Evolutionary conservation across 2,888 invertebrate species (phyloP).

Genomic region (Himalopsyche anomala): DNA sequence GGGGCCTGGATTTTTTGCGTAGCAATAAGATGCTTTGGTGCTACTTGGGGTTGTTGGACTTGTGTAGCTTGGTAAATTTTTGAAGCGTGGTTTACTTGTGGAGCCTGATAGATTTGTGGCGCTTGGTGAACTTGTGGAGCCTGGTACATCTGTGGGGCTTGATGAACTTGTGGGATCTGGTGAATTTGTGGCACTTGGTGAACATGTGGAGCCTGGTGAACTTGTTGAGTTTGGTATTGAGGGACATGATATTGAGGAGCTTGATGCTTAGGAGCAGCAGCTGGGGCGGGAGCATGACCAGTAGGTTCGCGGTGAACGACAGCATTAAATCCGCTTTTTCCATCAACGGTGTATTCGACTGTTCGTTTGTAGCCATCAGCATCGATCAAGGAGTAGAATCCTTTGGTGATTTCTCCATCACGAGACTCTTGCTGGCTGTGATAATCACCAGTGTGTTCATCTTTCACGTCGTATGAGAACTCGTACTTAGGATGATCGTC

Average conservation of each 20-base stretch:
- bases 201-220: neutral
- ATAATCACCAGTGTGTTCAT: conserved; percentile 78
- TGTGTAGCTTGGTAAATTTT: neutral
- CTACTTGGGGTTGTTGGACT: neutral
- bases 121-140: neutral
- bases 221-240: neutral
- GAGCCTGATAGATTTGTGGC: neutral
- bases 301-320: conserved; percentile 72
- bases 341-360: conserved; percentile 76
- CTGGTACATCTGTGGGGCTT: neutral
- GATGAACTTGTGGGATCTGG: neutral
- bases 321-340: conserved; percentile 76
- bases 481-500: conserved; percentile 77
- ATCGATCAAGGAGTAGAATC: conserved; percentile 77
- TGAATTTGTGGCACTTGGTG: neutral
- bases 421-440: conserved; percentile 78
- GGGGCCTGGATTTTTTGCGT: neutral
- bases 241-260: conserved; percentile 15
- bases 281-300: conserved; percentile 63
- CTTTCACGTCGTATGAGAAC: conserved; percentile 78
- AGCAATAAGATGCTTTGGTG: too few relatives aligned
- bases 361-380: conserved; percentile 78
- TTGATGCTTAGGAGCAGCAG: conserved; percentile 65
- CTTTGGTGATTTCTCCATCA: conserved; percentile 78
- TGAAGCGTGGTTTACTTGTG: neutral